Evolutionary conservation across 1,140 invertebrate genomes (phyloP), one percentile per base, ranked within the genome.

Genomic region (Camponotus vicinus): DNA sequence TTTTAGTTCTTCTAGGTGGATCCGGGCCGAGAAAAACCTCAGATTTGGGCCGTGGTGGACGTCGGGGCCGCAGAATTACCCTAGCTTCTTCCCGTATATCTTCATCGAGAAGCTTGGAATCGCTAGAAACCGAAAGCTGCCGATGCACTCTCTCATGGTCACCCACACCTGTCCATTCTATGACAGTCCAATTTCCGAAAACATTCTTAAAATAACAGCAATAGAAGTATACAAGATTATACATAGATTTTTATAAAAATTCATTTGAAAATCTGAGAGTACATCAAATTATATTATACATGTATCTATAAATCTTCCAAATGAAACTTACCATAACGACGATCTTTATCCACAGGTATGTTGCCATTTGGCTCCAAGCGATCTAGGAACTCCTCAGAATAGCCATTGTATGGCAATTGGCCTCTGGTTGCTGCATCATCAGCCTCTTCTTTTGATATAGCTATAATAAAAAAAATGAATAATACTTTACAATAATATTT

Each of bases 351-450:
- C 87, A 95, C 94, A 92, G 97, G 96, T 95, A 97, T 97, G 95
- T 98, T 98, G 90, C 97, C 98, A 95, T 98, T 98, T 92, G 97
- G 97, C 95, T 98, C 98, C 90, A 98, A 96, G 92, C 98, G 96
- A 95, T 98, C 98, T 94, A 98, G 96, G 96, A 98, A 98, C 96
- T 98, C 98, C 92, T 98, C 98, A 73, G 97, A 98, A 96, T 98
- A 98, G 79, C 98, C 98, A 95, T 98, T 98, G 95, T 98, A 98
- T 87, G 97, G 96, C 93, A 97, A 95, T 95, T 97, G 97, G 90
- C 96, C 96, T 94, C 96, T 95, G 84, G 95, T 96, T 86, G 96
- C 93, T 73, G 90, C 93, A 89, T 97, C 97, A 85, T 97, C 97
- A 91, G 96, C 96, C 94, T 97, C 97, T 94, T 97, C 97, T 94